These are phyloP conservation scores for Protobothrops mucrosquamatus DNA, from an alignment of 2,113 vertebrate species.

Conservation along the genomic window DNA sequence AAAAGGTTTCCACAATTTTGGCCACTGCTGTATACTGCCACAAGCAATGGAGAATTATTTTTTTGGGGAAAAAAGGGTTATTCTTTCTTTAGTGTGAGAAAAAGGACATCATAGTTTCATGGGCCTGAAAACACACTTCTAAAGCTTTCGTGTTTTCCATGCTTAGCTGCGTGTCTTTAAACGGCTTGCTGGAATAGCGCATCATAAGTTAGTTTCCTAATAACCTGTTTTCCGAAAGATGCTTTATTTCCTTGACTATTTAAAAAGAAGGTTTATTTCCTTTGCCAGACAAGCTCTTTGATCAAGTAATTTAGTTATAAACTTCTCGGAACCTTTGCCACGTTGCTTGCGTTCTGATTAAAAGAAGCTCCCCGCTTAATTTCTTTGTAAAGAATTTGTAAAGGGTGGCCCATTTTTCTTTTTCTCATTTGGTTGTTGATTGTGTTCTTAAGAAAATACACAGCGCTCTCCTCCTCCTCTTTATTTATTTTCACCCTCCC, in stretches of 20 bases:
- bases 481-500: not conserved
- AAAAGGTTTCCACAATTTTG: too few species aligned
- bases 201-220: not conserved
- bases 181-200: not conserved
- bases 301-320: slow-evolving; percentile 7
- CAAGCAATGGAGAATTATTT: too few species aligned
- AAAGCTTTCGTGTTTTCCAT: not conserved
- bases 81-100: too few species aligned
- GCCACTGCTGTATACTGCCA: too few species aligned
- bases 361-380: not conserved
- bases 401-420: not conserved
- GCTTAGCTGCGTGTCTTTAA: not conserved
- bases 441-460: not conserved
- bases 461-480: too few species aligned
- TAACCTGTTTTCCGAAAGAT: not conserved
- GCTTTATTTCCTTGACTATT: slow-evolving; percentile 3
- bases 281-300: not conserved
- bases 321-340: not conserved
- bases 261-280: slow-evolving; percentile 5
- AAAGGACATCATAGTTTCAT: too few species aligned
- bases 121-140: too few species aligned
- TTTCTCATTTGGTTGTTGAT: not conserved
- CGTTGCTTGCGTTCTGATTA: not conserved
- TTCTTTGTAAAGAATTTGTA: not conserved
- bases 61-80: too few species aligned